Conservation (phyloP, 2,113 vertebrate species). For the Hippocampus abdominalis region DNA sequence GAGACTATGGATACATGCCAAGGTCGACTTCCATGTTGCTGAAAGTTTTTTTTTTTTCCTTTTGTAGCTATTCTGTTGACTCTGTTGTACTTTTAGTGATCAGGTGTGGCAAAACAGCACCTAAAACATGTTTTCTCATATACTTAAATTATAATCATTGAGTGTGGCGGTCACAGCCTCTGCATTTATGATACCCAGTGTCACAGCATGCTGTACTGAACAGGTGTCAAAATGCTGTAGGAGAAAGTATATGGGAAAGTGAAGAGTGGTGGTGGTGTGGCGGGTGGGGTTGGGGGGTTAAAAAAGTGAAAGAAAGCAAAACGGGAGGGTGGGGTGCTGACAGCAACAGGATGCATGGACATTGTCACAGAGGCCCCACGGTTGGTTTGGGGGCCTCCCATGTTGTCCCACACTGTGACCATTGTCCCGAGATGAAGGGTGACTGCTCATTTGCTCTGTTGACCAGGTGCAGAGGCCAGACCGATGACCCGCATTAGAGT, state of each 20-base stretch:
- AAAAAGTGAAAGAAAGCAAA: neutral
- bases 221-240: neutral
- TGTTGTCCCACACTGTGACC: constrained; percentile 41
- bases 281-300: neutral
- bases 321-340: constrained; percentile 19
- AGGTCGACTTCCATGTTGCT: neutral
- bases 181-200: neutral
- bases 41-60: neutral
- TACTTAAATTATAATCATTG: too few species aligned
- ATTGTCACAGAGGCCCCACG: constrained; percentile 52
- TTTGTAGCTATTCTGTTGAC: neutral
- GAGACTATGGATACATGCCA: neutral
- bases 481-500: constrained; percentile 25
- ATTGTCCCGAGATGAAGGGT: constrained; percentile 45
- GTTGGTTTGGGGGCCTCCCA: constrained; percentile 17
- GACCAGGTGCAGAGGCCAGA: constrained; percentile 47
- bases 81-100: neutral
- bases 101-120: neutral
- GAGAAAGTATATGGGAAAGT: neutral
- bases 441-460: constrained; percentile 41
- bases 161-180: neutral
- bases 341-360: constrained; percentile 67
- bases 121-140: neutral
- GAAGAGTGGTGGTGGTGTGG: neutral
- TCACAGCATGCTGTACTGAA: neutral